Percentiles rank a stretch among this genome's conserved stretches.
Evolutionary conservation across 2,113 vertebrate species (phyloP).

Genomic region (Gasterosteus nipponicus): DNA sequence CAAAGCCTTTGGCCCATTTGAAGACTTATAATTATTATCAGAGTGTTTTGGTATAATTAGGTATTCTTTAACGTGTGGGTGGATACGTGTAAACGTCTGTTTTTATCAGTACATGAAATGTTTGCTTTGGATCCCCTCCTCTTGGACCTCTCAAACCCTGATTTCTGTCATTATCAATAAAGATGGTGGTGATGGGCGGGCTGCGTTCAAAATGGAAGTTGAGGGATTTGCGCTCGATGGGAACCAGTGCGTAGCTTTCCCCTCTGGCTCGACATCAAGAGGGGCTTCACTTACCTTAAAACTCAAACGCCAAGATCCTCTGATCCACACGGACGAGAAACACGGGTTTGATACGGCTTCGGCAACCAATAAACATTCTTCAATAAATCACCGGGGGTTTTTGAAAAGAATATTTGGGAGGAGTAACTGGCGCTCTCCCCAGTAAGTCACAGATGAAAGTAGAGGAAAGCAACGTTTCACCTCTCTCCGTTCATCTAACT

Average conservation of each 20-base stretch:
- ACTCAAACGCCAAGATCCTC: slow-evolving; percentile 44
- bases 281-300: slow-evolving; percentile 54
- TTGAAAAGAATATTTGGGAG: slow-evolving; percentile 64
- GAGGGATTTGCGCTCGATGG: slow-evolving; percentile 38
- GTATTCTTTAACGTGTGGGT: neutral
- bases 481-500: slow-evolving; percentile 50
- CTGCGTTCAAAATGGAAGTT: slow-evolving; percentile 33
- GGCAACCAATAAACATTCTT: slow-evolving; percentile 57
- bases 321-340: slow-evolving; percentile 50
- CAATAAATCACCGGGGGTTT: slow-evolving; percentile 60
- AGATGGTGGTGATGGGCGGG: slow-evolving; percentile 12
- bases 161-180: slow-evolving; percentile 28
- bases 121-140: slow-evolving; percentile 10
- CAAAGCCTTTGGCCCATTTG: neutral
- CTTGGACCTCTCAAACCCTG: neutral
- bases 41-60: neutral
- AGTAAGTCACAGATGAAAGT: slow-evolving; percentile 37
- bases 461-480: slow-evolving; percentile 7
- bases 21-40: neutral
- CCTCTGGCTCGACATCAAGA: slow-evolving; percentile 40
- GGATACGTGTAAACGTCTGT: neutral
- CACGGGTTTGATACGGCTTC: slow-evolving; percentile 47
- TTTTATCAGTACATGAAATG: slow-evolving; percentile 15
- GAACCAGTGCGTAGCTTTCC: slow-evolving; percentile 40
- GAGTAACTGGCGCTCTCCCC: slow-evolving; percentile 47